These are phyloP conservation scores for Ispidina lecontei DNA, from an alignment of 2,797 vertebrate species.

Conservation along the genomic window DNA sequence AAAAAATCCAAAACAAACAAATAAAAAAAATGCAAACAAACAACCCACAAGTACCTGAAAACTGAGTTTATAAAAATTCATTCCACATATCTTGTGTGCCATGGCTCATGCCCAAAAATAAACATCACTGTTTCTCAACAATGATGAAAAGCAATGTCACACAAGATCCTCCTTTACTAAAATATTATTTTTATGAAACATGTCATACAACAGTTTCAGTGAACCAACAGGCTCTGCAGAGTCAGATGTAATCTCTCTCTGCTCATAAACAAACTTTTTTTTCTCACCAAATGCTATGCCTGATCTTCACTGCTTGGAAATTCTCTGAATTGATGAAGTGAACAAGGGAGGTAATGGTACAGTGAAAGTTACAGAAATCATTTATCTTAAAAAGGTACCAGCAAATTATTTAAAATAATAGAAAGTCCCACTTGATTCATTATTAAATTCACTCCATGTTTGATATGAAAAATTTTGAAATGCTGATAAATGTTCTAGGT, in stretches of 20 bases:
- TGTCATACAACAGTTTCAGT: not conserved
- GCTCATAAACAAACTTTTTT: not conserved
- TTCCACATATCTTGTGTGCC: not conserved
- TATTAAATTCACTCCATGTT: constrained; percentile 53
- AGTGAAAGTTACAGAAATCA: not conserved
- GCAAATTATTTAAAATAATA: not conserved
- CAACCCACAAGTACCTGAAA: not conserved
- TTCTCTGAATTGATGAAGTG: not conserved
- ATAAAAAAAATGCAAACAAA: too few species aligned
- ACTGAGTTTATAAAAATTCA: not conserved
- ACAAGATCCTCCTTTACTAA: not conserved
- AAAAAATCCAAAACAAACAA: not conserved
- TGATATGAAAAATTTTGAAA: constrained; percentile 43
- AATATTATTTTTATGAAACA: not conserved
- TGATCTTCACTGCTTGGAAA: not conserved
- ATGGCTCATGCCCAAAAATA: not conserved
- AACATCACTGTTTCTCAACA: not conserved
- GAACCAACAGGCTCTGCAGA: not conserved
- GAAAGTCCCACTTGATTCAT: not conserved
- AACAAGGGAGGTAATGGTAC: not conserved
- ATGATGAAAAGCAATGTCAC: not conserved
- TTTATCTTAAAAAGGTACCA: not conserved
- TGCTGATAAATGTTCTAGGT: constrained; percentile 36
- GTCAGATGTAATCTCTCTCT: not conserved
- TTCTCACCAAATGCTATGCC: not conserved